Percentiles rank a stretch among this genome's conserved stretches.
phyloP scores from a whole-genome alignment of 2,888 invertebrate species.

The Osedax fenrisi region DNA sequence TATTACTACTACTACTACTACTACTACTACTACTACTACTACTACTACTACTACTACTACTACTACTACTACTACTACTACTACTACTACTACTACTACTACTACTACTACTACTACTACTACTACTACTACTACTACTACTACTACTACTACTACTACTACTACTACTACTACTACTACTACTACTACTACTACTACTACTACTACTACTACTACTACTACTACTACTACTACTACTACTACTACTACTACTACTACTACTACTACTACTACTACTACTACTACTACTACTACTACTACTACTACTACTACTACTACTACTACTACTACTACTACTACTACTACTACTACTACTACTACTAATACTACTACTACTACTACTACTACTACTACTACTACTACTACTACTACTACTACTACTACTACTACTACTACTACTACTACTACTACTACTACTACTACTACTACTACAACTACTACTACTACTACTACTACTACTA shows the following conservation, averaged over 20 bases:
- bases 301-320: conserved; percentile 5
- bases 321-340: too few species aligned
- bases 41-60: conserved; percentile 1
- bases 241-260: conserved; percentile 10
- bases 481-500: too few species aligned
- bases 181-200: conserved; percentile 5
- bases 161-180: conserved; percentile 5
- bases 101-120: conserved; percentile 4
- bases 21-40: not conserved
- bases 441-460: not conserved
- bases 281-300: not conserved
- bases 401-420: conserved; percentile 10
- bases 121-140: not conserved
- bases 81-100: conserved; percentile 7
- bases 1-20: not conserved
- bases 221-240: conserved; percentile 5
- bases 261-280: conserved; percentile 3
- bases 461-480: too few species aligned
- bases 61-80: conserved; percentile 7
- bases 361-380: too few species aligned
- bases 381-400: conserved; percentile 5
- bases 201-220: conserved; percentile 8
- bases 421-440: conserved; percentile 10
- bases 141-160: not conserved
- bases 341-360: too few species aligned